These are phyloP conservation scores for Corythaixoides concolor DNA, from an alignment of 2,113 vertebrate genomes.

Conservation along the genomic window DNA sequence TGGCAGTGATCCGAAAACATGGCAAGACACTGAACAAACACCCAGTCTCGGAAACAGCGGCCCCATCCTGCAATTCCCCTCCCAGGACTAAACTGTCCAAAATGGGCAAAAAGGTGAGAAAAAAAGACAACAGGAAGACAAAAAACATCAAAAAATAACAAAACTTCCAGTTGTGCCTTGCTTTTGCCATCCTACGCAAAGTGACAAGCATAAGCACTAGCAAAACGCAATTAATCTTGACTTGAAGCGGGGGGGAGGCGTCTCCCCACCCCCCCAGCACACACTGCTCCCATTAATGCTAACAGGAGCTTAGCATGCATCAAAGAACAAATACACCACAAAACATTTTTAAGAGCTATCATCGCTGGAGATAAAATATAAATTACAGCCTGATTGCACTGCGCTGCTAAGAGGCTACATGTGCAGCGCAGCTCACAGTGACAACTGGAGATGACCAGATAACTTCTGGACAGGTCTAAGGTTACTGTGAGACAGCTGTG, in stretches of 20 bases:
- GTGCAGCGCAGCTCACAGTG: neutral
- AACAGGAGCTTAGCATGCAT: constrained; percentile 50
- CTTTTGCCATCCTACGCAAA: neutral
- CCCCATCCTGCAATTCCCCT: neutral
- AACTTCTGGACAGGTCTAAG: constrained; percentile 13
- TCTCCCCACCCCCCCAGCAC: neutral
- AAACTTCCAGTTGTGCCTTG: neutral
- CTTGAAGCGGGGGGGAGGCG: neutral
- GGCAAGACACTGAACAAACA: neutral
- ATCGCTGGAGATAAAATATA: constrained; percentile 51
- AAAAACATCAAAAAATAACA: neutral
- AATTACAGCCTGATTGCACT: constrained; percentile 46
- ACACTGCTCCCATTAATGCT: constrained; percentile 47
- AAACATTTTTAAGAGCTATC: constrained; percentile 61
- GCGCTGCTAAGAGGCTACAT: neutral
- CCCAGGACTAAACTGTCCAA: neutral
- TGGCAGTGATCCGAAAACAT: neutral
- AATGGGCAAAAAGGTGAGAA: neutral
- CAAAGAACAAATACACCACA: constrained; percentile 50
- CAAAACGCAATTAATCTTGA: neutral
- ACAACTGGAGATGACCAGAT: constrained; percentile 29
- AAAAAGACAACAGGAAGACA: neutral
- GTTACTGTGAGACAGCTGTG: neutral
- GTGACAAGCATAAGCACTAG: neutral
- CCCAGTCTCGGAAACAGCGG: neutral